Percentiles rank a stretch among this genome's conserved stretches.
Evolutionary conservation across 1,140 invertebrate genomes (phyloP).

Genomic region (Aethina tumida): DNA sequence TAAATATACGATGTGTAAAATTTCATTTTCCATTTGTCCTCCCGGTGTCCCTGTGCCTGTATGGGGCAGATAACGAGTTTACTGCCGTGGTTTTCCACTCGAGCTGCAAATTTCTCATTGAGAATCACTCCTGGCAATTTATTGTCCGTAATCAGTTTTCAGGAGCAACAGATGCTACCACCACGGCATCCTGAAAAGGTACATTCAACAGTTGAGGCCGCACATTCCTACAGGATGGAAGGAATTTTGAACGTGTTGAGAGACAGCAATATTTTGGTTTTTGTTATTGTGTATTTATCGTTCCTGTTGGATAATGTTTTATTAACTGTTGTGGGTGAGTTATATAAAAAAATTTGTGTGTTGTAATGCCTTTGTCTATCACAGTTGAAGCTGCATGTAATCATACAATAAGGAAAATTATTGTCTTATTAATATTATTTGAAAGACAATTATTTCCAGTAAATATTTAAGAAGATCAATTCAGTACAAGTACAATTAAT

Average conservation of each 20-base stretch:
- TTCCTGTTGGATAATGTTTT: constrained; percentile 67
- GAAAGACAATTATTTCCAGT: constrained; percentile 8
- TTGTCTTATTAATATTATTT: neutral
- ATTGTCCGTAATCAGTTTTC: constrained; percentile 13
- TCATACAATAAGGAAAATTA: neutral
- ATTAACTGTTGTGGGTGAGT: constrained; percentile 68
- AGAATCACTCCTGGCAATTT: constrained; percentile 18
- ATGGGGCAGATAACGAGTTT: constrained; percentile 21
- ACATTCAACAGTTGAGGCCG: too few species aligned
- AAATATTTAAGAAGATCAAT: constrained; percentile 5
- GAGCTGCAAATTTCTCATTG: constrained; percentile 31
- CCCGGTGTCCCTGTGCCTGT: too few species aligned
- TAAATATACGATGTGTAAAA: too few species aligned
- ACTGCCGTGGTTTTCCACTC: constrained; percentile 15
- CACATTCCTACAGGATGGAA: constrained; percentile 14
- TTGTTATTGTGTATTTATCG: constrained; percentile 54
- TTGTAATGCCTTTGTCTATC: neutral
- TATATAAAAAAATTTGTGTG: constrained; percentile 6
- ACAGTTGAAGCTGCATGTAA: neutral
- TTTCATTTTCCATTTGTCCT: too few species aligned
- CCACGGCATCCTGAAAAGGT: constrained; percentile 7
- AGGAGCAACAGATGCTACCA: constrained; percentile 16
- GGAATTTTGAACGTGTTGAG: constrained; percentile 13
- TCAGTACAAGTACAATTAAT: constrained; percentile 6
- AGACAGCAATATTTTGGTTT: constrained; percentile 36